A percentile compares a stretch with the other conserved stretches of the same genome.
phyloP scores from a whole-genome alignment of 2,113 vertebrate species.

The Lampris incognitus region DNA sequence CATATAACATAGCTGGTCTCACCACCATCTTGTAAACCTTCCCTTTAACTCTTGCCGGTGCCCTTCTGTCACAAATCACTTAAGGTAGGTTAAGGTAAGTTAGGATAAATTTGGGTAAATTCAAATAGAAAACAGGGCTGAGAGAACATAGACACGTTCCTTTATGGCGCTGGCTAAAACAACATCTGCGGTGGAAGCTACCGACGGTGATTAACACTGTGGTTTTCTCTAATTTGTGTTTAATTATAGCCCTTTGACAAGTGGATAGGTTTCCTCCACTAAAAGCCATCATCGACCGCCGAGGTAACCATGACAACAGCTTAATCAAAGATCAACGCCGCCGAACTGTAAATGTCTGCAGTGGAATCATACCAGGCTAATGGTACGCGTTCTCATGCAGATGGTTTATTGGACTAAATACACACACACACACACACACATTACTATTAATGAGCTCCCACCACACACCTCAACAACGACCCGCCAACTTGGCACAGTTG shows the following conservation, averaged over 20 bases:
- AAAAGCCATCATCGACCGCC: constrained; percentile 59
- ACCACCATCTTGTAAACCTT: no score
- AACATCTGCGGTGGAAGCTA: constrained; percentile 3
- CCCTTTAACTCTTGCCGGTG: no score
- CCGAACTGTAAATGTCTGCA: constrained; percentile 50
- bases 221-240: constrained; percentile 64
- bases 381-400: constrained; percentile 4
- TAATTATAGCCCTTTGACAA: constrained; percentile 75
- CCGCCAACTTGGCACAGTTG: no score
- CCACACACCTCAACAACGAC: no score
- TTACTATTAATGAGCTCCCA: no score
- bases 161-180: not conserved
- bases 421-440: constrained; percentile 4
- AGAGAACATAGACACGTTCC: no score
- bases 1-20: no score
- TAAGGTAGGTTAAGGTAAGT: no score
- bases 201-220: constrained; percentile 42
- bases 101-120: no score
- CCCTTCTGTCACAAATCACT: no score
- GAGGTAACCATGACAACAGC: constrained; percentile 79
- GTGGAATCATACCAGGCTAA: constrained; percentile 16
- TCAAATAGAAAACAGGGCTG: no score
- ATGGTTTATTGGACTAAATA: not conserved
- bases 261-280: constrained; percentile 52
- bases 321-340: constrained; percentile 66